phyloP scores from a whole-genome alignment of 2,888 invertebrate species.

The Aleiodes alternator region DNA sequence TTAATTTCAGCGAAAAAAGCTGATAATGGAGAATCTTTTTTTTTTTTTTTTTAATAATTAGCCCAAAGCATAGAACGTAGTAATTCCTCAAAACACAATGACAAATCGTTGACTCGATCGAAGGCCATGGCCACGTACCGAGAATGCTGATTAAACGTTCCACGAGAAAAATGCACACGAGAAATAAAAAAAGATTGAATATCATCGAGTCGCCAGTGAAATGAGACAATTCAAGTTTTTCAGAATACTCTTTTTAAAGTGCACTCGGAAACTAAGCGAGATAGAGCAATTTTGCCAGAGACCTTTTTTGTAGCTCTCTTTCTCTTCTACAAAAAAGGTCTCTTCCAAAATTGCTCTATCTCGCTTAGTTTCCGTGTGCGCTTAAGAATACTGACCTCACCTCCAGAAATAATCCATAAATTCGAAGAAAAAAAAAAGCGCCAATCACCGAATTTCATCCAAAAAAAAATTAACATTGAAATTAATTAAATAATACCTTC shows the following conservation, averaged over 20 bases:
- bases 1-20: too few species aligned
- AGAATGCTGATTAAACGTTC: conserved; percentile 54
- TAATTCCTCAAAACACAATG: conserved; percentile 40
- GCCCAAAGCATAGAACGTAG: too few species aligned
- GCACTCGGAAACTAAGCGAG: not conserved
- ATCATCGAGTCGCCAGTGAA: too few species aligned
- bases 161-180: conserved; percentile 38
- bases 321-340: not conserved
- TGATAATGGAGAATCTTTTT: not conserved
- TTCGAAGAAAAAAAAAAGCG: too few species aligned
- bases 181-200: conserved; percentile 27
- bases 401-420: too few species aligned
- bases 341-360: too few species aligned
- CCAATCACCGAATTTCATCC: not conserved
- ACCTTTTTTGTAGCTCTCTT: not conserved
- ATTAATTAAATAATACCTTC: conserved; percentile 63
- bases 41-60: not conserved
- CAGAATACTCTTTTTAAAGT: not conserved
- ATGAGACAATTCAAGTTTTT: not conserved
- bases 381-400: too few species aligned
- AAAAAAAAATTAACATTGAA: not conserved
- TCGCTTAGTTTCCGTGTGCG: too few species aligned
- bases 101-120: conserved; percentile 54
- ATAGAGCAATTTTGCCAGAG: too few species aligned
- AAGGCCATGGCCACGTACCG: conserved; percentile 60